These are phyloP conservation scores for Napeogenes inachia DNA, from an alignment of 2,888 invertebrate species.

Conservation along the genomic window DNA sequence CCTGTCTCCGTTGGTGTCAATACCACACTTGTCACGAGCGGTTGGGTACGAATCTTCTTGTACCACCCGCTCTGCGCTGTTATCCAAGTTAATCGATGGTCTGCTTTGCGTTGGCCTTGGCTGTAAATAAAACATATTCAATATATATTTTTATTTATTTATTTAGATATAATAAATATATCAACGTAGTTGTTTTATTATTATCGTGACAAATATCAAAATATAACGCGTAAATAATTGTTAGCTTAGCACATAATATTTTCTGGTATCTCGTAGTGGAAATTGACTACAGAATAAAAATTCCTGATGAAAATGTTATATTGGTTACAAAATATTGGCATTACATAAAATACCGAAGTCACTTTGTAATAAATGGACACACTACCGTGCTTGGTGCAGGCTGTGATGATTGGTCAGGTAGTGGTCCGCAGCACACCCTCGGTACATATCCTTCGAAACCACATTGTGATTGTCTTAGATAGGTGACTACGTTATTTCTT, in stretches of 20 bases:
- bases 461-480: conserved; percentile 73
- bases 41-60: conserved; percentile 54
- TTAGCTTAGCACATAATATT: too few relatives aligned
- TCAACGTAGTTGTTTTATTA: too few relatives aligned
- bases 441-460: conserved; percentile 70
- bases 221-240: too few relatives aligned
- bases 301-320: too few relatives aligned
- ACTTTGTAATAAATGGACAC: neutral
- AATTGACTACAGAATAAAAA: too few relatives aligned
- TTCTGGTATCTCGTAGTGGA: too few relatives aligned
- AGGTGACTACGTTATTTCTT: conserved; percentile 48
- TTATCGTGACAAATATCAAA: too few relatives aligned
- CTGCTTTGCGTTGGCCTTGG: conserved; percentile 21
- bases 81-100: neutral
- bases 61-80: conserved; percentile 34
- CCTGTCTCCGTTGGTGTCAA: conserved; percentile 74
- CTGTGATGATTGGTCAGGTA: conserved; percentile 37
- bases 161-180: too few relatives aligned
- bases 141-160: neutral
- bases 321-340: too few relatives aligned
- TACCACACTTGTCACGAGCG: conserved; percentile 69
- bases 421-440: conserved; percentile 74
- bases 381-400: conserved; percentile 27
- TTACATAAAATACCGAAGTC: too few relatives aligned
- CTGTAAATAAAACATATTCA: conserved; percentile 24